Base-by-base conservation (phyloP, 2,888 invertebrate genomes). In the Mythimna lalbum region DNA sequence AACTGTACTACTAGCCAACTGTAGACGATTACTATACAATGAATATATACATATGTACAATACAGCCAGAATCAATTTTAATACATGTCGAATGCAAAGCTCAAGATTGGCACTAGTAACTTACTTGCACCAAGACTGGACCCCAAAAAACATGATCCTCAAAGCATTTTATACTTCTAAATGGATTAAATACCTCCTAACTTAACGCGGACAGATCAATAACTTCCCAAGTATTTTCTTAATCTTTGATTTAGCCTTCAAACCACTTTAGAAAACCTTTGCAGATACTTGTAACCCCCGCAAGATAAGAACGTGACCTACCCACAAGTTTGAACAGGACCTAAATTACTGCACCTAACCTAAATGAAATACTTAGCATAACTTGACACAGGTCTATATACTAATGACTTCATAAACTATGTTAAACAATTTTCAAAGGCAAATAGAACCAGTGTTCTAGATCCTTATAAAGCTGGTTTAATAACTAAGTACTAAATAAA, bases 361-460 rank as follows among this genome's bases (percentile, higher is more conserved):
- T 74, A 47, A 59, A 56, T 65, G 7, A 47, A 59, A 47, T 62
- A 50, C 7, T 56, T 68, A 65, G 10, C 56, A 64, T 63, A 73
- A 55, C 73, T 59, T 7, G 53, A 43, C 53, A 53, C 65, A 55
- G 21, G 53, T 39, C 2, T 59, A 49, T n/a, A 56, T 77, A 49
- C 49, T 59, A 78, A 73, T 63, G n/a, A 55, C 43, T 39, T 36
- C 23, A 59, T 63, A 53, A 60, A 50, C 47, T 64, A 12, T 61
- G 49, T 39, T 64, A 57, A 70, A 59, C 67, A 52, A 52, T 50
- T 59, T 63, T 21, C 60, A 63, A 63, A 63, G 55, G 60, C 62
- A 66, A 66, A 77, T 63, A 73, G n/a, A n/a, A 36, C 43, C 4
- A n/a, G 43, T 50, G 60, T 23, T 63, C 73, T 50, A 77, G 65